A percentile compares a stretch with the other conserved stretches of the same genome.
Conservation (phyloP, 2,888 invertebrate species). For the Alitta virens region DNA sequence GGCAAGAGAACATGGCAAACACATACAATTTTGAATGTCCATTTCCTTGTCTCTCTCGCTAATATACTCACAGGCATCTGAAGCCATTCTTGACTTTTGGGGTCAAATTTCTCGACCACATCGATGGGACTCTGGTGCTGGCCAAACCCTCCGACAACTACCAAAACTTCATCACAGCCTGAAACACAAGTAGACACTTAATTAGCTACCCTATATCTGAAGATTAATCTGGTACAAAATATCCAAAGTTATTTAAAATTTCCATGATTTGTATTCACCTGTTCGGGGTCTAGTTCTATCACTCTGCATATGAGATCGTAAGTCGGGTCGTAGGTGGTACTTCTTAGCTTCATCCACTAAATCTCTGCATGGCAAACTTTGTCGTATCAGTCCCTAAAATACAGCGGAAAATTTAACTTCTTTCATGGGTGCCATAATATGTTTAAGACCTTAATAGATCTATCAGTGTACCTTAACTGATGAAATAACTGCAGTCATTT, state of each 20-base stretch:
- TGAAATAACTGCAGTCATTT: not conserved
- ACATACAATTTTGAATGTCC: too few species aligned
- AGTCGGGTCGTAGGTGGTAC: constrained; percentile 52
- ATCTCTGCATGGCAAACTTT: constrained; percentile 49
- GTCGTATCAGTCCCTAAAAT: constrained; percentile 42
- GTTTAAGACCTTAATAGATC: too few species aligned
- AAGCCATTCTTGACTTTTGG: constrained; percentile 47
- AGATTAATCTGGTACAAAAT: too few species aligned
- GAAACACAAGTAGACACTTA: constrained; percentile 8
- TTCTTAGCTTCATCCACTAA: constrained; percentile 54
- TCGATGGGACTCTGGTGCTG: constrained; percentile 53
- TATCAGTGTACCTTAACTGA: not conserved
- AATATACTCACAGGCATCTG: constrained; percentile 43
- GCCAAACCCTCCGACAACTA: constrained; percentile 54
- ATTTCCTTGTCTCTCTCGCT: too few species aligned
- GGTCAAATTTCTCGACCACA: constrained; percentile 51
- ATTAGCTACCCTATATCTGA: too few species aligned
- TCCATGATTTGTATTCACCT: constrained; percentile 29
- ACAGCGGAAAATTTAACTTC: not conserved
- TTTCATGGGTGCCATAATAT: too few species aligned
- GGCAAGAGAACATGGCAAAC: too few species aligned
- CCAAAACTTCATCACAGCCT: constrained; percentile 47
- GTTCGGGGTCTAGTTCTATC: constrained; percentile 41
- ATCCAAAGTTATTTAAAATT: too few species aligned
- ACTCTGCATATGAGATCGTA: constrained; percentile 47